A percentile compares a stretch with the other conserved stretches of the same genome.
phyloP scores from a whole-genome alignment of 2,888 invertebrate genomes.

The Dolichopus griseipennis region DNA sequence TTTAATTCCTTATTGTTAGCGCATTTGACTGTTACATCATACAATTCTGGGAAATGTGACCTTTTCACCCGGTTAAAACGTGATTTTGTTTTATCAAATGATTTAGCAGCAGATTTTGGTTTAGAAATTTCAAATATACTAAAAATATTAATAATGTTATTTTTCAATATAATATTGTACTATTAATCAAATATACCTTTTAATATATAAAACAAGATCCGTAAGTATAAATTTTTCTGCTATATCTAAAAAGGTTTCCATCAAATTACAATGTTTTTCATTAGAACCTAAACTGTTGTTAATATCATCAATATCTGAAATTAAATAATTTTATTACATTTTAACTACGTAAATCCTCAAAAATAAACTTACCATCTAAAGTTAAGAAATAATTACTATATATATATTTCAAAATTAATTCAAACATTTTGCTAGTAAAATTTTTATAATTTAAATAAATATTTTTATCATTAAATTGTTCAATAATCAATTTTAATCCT shows the following conservation, averaged over 20 bases:
- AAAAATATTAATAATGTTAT: no score
- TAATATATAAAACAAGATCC: not conserved
- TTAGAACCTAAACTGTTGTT: constrained; percentile 32
- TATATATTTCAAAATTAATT: constrained; percentile 58
- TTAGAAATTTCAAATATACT: no score
- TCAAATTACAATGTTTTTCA: constrained; percentile 21
- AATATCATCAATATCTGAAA: constrained; percentile 35
- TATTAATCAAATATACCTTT: not conserved
- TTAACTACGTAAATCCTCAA: not conserved
- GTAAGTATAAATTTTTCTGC: not conserved
- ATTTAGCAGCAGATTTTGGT: constrained; percentile 17
- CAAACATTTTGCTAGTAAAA: constrained; percentile 52
- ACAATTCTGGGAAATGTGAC: constrained; percentile 46
- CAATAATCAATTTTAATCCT: constrained; percentile 51
- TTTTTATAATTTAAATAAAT: constrained; percentile 32
- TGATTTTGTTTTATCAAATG: constrained; percentile 26
- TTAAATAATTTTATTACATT: not conserved
- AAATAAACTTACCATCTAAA: constrained; percentile 30
- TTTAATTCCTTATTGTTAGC: constrained; percentile 46
- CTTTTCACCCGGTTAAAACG: constrained; percentile 45
- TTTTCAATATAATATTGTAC: no score
- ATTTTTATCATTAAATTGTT: constrained; percentile 36
- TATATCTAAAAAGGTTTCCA: not conserved
- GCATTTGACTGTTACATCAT: constrained; percentile 54
- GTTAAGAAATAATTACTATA: constrained; percentile 49